These are phyloP conservation scores for Sarcophaga caerulescens DNA, from an alignment of 2,888 invertebrate genomes.

Conservation along the genomic window DNA sequence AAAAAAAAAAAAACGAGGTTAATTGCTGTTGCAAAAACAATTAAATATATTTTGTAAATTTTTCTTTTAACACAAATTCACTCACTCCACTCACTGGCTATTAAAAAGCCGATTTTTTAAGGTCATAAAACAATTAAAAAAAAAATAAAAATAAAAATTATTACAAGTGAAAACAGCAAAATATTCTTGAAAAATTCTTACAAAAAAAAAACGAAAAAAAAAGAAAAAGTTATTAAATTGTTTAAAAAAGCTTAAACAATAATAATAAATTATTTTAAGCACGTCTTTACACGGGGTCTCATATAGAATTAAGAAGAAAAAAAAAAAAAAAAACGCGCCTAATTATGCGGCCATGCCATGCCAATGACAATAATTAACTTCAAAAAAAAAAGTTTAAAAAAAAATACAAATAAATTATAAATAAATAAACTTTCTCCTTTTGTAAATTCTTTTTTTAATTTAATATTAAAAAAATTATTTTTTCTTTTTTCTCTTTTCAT, in stretches of 20 bases:
- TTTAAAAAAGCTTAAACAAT: not conserved
- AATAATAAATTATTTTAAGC: conserved; percentile 57
- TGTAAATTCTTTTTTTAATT: conserved; percentile 40
- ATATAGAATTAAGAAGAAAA: not conserved
- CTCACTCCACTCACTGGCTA: too few species aligned
- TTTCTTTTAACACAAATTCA: too few species aligned
- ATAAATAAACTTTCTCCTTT: conserved; percentile 63
- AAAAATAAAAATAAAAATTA: too few species aligned
- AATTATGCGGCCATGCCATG: conserved; percentile 47
- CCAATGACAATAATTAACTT: conserved; percentile 14
- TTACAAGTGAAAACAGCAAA: too few species aligned
- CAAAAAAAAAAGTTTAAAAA: not conserved
- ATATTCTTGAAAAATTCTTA: conserved; percentile 28
- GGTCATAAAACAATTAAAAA: too few species aligned
- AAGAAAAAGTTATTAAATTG: not conserved
- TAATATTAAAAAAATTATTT: not conserved
- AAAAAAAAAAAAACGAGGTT: too few species aligned
- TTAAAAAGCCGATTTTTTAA: too few species aligned
- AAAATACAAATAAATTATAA: conserved; percentile 13
- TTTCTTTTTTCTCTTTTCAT: conserved; percentile 46
- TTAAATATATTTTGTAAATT: too few species aligned
- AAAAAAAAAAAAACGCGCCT: conserved; percentile 31
- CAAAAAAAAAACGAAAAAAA: conserved; percentile 3
- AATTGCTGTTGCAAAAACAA: too few species aligned
- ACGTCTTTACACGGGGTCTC: conserved; percentile 14